These are phyloP conservation scores for Germaria angustata DNA, from an alignment of 2,888 invertebrate genomes.

Conservation along the genomic window DNA sequence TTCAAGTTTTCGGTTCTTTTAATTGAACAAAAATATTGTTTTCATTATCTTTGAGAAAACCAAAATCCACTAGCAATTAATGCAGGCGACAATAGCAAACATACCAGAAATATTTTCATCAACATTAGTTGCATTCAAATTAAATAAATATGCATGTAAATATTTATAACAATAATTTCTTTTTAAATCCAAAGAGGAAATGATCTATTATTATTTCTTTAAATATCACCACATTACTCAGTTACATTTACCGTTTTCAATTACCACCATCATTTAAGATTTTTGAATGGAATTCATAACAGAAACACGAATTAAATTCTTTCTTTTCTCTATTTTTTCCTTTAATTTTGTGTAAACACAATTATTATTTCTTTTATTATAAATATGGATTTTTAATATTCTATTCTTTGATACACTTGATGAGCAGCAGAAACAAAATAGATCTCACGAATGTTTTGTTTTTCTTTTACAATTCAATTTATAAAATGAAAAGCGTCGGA, in stretches of 20 bases:
- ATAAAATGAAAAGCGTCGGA: not conserved
- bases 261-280: not conserved
- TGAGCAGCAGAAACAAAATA: conserved; percentile 44
- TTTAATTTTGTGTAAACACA: conserved; percentile 13
- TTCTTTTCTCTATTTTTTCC: conserved; percentile 10
- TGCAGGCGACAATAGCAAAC: not conserved
- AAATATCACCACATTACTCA: conserved; percentile 17
- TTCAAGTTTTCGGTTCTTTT: not conserved
- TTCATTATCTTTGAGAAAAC: not conserved
- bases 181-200: too few relatives aligned
- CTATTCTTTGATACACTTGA: conserved; percentile 64
- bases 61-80: conserved; percentile 19
- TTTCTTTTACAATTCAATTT: not conserved
- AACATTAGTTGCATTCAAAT: not conserved
- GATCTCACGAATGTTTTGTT: conserved; percentile 21
- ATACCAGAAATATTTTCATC: not conserved
- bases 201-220: too few relatives aligned
- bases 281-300: not conserved
- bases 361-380: conserved; percentile 18
- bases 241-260: conserved; percentile 31
- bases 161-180: too few relatives aligned
- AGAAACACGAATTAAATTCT: not conserved
- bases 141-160: not conserved
- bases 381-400: conserved; percentile 13
- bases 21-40: not conserved